Base-by-base conservation (phyloP, 35 echinoderm and acorn worm species). In the Antedon bifida region DNA sequence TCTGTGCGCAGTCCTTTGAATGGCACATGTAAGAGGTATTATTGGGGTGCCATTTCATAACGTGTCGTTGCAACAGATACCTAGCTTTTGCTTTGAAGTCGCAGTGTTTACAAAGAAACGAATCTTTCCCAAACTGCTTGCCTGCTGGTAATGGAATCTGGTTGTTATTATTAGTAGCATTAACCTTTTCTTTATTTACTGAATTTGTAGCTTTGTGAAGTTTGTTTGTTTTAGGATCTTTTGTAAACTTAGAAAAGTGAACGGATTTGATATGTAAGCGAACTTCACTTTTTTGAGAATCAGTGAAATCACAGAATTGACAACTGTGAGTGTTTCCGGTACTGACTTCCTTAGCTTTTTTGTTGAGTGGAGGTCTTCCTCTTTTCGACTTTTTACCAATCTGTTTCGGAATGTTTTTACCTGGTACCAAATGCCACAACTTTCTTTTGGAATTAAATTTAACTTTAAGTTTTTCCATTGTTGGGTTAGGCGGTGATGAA, bases 221-320 rank as follows among this genome's bases (percentile, higher is more conserved):
- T 8, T 64, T 26, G 23, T 64, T 87, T 30, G 45, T 87, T 36
- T 39, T 87, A 3, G 86, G 81, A 82, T 87, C 79, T 31, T 79
- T 81, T 1, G 55, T 51, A 79, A 87, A 87, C 73, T 87, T 87
- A 14, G 86, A 78, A 82, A 87, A 87, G 79, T 87, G 86, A 30
- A 76, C 86, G 26, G 33, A 46, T 36, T 87, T 87, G 36, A 87
- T 79, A 39, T 87, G 86, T 77, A 82, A 56, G 3, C 86, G 86
- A 46, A 87, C 86, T 75, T 87, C 86, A 30, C 79, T 56, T 32
- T 79, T 81, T 12, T 79, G 74, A 26, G 51, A 36, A 33, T 79
- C 46, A 33, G 81, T 82, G 79, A 82, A 87, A 76, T 87, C 79
- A 30, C 86, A 87, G 32, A 87, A 87, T 34, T 87, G 86, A 32